Conservation (phyloP, 2,888 invertebrate genomes). For the Netelia fuscicornis region DNA sequence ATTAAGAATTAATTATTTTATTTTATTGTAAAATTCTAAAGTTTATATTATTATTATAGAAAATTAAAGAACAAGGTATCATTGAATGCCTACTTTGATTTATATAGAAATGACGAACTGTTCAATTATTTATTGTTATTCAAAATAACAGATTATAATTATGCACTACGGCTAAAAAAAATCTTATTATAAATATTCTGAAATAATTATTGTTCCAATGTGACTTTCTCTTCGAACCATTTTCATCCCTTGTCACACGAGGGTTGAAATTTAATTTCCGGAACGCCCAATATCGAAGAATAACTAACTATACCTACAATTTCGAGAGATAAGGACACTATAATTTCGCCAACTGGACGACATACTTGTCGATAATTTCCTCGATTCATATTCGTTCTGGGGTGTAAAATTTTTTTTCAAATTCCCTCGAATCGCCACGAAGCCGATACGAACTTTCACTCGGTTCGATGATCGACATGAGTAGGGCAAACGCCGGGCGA, state of each 20-base stretch:
- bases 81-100: no score
- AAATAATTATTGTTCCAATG: no score
- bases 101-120: no score
- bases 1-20: no score
- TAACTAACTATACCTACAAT: background rate
- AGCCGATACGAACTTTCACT: slow-evolving; percentile 54
- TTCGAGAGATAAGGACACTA: background rate
- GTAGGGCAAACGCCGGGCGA: slow-evolving; percentile 40
- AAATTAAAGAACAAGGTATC: no score
- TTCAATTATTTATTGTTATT: no score
- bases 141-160: no score
- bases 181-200: no score
- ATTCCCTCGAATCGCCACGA: background rate
- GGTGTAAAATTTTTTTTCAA: slow-evolving; percentile 36
- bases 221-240: no score
- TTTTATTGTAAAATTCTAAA: no score
- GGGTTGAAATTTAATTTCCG: background rate
- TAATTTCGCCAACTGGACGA: background rate
- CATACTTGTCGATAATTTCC: slow-evolving; percentile 17
- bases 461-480: slow-evolving; percentile 54
- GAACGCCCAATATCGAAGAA: background rate
- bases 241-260: background rate
- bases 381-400: slow-evolving; percentile 27
- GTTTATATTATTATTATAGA: no score
- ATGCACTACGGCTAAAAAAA: no score